Base-by-base conservation (phyloP, 1,140 invertebrate genomes). In the Psix sp. region DNA sequence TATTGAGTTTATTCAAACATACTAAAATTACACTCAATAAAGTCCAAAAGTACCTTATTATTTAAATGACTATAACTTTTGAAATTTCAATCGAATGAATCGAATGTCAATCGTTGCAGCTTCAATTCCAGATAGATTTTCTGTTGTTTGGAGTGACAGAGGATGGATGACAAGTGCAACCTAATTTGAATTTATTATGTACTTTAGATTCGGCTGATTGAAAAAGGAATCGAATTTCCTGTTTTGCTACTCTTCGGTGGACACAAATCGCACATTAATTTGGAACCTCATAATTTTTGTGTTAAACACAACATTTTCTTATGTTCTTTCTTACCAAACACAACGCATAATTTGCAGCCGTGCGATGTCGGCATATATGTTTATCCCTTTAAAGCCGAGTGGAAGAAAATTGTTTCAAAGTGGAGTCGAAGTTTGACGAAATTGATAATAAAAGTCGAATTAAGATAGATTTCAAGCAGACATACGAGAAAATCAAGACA, bases 301-400 rank as follows among this genome's bases (percentile, higher is more conserved):
- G 52, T 42, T 1, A 74, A 77, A 33, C 72, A 81, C 4, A 24
- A 60, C 9, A 83, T 84, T 20, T n/a, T 75, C 2, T 15, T 83
- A 3, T 40, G 68, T 15, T 76, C 67, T 3, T 51, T 86, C 0
- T 68, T 76, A 81, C 15, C 42, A 84, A 2, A n/a, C n/a, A n/a
- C n/a, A n/a, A n/a, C n/a, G n/a, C n/a, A n/a, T n/a, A n/a, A n/a
- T n/a, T n/a, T n/a, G n/a, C n/a, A n/a, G n/a, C n/a, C n/a, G n/a
- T n/a, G n/a, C n/a, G n/a, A n/a, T n/a, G n/a, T n/a, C n/a, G n/a
- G n/a, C n/a, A n/a, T n/a, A n/a, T n/a, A n/a, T n/a, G n/a, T n/a
- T n/a, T n/a, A n/a, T n/a, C n/a, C n/a, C n/a, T n/a, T n/a, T n/a
- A 87, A 87, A 77, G 38, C 38, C 24, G 54, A 39, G 10, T 87